phyloP scores from a whole-genome alignment of 1,140 invertebrate species.

The Capitella teleta region DNA sequence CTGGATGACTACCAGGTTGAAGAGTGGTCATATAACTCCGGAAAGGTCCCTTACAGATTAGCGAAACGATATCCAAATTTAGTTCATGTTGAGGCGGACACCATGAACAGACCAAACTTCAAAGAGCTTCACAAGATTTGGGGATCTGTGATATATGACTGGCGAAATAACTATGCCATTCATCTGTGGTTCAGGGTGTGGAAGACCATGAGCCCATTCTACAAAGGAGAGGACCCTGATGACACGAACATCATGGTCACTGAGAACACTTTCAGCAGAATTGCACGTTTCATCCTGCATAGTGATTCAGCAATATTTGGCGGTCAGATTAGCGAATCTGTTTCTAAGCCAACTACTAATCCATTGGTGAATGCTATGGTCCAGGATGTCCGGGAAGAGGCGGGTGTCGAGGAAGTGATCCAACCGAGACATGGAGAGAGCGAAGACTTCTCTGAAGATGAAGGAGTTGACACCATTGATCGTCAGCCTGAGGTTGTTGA shows the following conservation, averaged over 20 bases:
- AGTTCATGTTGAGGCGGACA: conserved; percentile 8
- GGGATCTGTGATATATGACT: conserved; percentile 8
- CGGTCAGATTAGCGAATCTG: too few species aligned
- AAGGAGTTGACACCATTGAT: too few species aligned
- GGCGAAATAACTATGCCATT: conserved; percentile 13
- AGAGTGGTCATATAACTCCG: conserved; percentile 14
- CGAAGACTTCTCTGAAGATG: too few species aligned
- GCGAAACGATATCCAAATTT: conserved; percentile 11
- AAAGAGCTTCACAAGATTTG: conserved; percentile 13
- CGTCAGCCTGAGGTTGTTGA: too few species aligned
- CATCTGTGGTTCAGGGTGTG: conserved; percentile 13
- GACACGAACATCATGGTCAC: conserved; percentile 10
- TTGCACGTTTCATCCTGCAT: too few species aligned
- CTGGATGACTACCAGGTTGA: conserved; percentile 13
- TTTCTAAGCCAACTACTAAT: too few species aligned
- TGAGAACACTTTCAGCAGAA: conserved; percentile 11
- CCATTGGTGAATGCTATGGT: too few species aligned
- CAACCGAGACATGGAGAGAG: too few species aligned
- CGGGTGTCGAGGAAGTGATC: too few species aligned
- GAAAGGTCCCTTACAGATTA: conserved; percentile 13
- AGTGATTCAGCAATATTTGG: too few species aligned
- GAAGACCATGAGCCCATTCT: conserved; percentile 12
- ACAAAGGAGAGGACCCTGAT: conserved; percentile 10
- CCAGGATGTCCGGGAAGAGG: too few species aligned
- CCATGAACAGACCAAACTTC: conserved; percentile 13